Base-by-base conservation (phyloP, 1,140 invertebrate species). In the Aphelinus atriplicis region DNA sequence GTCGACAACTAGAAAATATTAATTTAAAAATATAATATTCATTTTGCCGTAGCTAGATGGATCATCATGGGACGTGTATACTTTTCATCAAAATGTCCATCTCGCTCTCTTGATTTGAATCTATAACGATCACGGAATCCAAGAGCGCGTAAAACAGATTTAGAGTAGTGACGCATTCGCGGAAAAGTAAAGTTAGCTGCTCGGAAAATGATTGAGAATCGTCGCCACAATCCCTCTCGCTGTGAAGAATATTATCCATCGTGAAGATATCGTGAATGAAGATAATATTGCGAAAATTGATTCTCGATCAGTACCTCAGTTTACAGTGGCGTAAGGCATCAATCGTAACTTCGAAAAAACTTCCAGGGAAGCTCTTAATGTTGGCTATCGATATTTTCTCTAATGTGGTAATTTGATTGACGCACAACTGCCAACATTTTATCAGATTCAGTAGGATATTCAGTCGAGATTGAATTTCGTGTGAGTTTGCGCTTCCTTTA, bases 131-230 rank as follows among this genome's bases (percentile, higher is more conserved):
- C 55, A 78, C 78, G 47, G 56, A 65, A 55, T 85, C 80, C 5
- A 85, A 76, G 76, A 81, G 69, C 67, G 10, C 56, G 56, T 83
- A 80, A 64, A 86, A 84, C 64, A 79, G 68, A 9, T 79, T 84
- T 10, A 86, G 79, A 53, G 82, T 78, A n/a, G 67, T 67, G 26
- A 79, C 75, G 7, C 81, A 78, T 42, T 84, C 83, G n/a, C 74
- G 77, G 80, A 85, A 86, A 46, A 85, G 63, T 75, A 65, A 75
- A n/a, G 76, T 81, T 45, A 87, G 69, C 64, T 81, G 76, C 4
- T 80, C 74, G n/a, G 78, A 71, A 58, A 80, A 50, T 55, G 80
- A 62, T 47, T 78, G 68, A 57, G 81, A 80, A 51, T 81, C 73
- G 2, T 47, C 72, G 46, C 71, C 81, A 63, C 85, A 83, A 53